phyloP scores from a whole-genome alignment of 2,113 vertebrate species.

The Petroica traversi region DNA sequence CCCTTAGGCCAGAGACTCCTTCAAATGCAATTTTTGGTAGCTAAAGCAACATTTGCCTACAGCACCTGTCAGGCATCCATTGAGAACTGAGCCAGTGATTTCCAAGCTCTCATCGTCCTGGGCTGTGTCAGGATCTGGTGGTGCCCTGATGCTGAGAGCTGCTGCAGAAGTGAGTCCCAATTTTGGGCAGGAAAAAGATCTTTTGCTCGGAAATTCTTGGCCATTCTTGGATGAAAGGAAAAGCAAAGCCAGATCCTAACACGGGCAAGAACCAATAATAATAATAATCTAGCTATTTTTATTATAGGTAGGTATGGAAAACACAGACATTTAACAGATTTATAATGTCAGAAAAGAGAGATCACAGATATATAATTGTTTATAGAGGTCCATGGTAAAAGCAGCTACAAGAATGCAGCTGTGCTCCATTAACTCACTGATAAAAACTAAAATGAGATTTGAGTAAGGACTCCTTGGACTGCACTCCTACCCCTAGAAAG shows the following conservation, averaged over 20 bases:
- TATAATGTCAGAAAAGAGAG: neutral
- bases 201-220: neutral
- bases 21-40: constrained; percentile 35
- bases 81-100: neutral
- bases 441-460: neutral
- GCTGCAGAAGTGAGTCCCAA: neutral
- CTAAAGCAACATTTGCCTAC: constrained; percentile 44
- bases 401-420: neutral
- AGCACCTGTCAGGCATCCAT: constrained; percentile 21
- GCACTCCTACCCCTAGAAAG: neutral
- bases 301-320: neutral
- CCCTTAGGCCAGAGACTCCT: constrained; percentile 18
- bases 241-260: neutral
- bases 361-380: neutral
- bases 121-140: constrained; percentile 6
- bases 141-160: neutral
- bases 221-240: neutral
- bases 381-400: neutral
- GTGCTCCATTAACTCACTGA: neutral
- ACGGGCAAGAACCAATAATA: no score
- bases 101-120: neutral
- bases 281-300: neutral
- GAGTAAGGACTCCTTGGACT: neutral
- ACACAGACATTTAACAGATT: neutral
- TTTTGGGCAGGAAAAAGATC: neutral